A percentile compares a stretch with the other conserved stretches of the same genome.
Conservation (phyloP, 2,113 vertebrate genomes). For the Neofelis nebulosa region DNA sequence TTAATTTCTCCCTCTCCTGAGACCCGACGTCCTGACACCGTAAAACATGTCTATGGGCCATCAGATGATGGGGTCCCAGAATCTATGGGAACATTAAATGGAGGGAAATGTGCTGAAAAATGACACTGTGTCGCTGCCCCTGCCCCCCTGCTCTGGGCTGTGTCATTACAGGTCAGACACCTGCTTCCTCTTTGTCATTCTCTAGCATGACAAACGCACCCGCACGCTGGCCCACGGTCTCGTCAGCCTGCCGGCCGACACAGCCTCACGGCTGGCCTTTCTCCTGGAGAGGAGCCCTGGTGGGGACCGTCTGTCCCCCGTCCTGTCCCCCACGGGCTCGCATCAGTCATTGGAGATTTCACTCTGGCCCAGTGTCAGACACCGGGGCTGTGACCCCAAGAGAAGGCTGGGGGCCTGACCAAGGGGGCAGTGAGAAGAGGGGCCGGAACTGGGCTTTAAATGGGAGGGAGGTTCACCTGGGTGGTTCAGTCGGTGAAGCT, state of each 20-base stretch:
- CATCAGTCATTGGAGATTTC: neutral
- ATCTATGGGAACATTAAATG: slow-evolving; percentile 70
- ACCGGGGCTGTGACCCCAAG: rapidly evolving
- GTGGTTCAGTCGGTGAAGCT: no score
- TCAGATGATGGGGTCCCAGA: slow-evolving; percentile 59
- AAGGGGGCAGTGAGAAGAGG: neutral
- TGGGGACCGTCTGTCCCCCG: neutral
- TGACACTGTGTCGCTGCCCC: slow-evolving; percentile 69
- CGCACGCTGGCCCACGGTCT: neutral
- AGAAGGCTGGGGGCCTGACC: neutral
- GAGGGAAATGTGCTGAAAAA: slow-evolving; percentile 75
- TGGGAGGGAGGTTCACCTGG: no score
- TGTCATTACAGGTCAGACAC: slow-evolving; percentile 74
- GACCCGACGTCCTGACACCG: slow-evolving; percentile 68
- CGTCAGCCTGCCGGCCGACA: neutral
- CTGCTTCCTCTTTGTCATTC: slow-evolving; percentile 66
- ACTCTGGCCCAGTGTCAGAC: rapidly evolving
- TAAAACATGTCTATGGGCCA: slow-evolving; percentile 58
- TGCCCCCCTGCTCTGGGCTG: neutral
- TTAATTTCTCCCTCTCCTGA: slow-evolving; percentile 52
- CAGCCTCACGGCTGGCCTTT: slow-evolving; percentile 14
- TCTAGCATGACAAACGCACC: slow-evolving; percentile 58
- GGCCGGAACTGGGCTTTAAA: no score
- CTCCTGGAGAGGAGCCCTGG: neutral
- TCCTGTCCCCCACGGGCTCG: neutral